A percentile compares a stretch with the other conserved stretches of the same genome.
These are phyloP conservation scores for Leucoraja ocellata DNA, from an alignment of 2,797 vertebrate genomes.

Conservation along the genomic window DNA sequence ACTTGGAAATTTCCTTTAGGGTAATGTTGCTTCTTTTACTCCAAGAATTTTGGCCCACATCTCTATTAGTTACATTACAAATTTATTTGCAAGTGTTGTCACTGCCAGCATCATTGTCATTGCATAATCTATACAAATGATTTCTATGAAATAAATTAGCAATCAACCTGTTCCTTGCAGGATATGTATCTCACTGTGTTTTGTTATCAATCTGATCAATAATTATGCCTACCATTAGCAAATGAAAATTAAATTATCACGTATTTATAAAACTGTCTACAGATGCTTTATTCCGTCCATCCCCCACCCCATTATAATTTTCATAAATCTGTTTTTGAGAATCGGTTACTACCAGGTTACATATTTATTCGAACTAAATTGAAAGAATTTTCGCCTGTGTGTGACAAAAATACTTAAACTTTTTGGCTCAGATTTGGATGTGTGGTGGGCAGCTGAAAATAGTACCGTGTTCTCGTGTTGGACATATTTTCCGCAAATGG, in stretches of 20 bases:
- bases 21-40: constrained; percentile 55
- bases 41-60: not conserved
- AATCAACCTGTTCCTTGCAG: too few relatives aligned
- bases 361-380: not conserved
- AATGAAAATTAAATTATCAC: not conserved
- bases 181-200: too few relatives aligned
- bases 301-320: not conserved
- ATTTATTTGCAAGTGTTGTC: not conserved
- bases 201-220: too few relatives aligned
- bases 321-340: not conserved
- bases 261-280: not conserved
- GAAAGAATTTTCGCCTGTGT: not conserved
- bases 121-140: not conserved
- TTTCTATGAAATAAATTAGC: not conserved
- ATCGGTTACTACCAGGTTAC: not conserved
- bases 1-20: constrained; percentile 93
- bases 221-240: too few relatives aligned
- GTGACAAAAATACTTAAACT: too few relatives aligned
- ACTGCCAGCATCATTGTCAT: not conserved
- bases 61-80: not conserved
- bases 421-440: constrained; percentile 85
- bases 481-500: constrained; percentile 91
- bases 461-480: constrained; percentile 87
- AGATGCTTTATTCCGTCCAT: not conserved
- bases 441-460: constrained; percentile 86